Conservation (phyloP, 2,888 invertebrate species). For the Abrostola tripartita region DNA sequence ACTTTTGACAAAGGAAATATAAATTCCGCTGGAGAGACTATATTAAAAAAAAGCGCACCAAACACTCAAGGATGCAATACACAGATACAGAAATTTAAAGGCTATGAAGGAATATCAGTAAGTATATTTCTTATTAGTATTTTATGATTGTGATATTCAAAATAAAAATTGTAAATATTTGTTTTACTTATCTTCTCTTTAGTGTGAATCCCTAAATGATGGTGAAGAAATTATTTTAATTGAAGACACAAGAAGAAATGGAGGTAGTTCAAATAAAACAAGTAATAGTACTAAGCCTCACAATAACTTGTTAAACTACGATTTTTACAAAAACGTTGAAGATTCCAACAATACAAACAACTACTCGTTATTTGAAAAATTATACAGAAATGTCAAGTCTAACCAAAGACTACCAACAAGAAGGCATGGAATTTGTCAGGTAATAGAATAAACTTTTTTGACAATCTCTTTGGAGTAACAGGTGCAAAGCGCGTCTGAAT, state of each 20-base stretch:
- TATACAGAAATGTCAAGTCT: conserved; percentile 6
- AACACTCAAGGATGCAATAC: conserved; percentile 9
- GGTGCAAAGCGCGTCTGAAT: too few relatives aligned
- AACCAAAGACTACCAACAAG: conserved; percentile 12
- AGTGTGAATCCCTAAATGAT: conserved; percentile 12
- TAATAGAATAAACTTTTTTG: not conserved
- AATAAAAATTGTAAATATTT: not conserved
- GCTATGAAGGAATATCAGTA: not conserved
- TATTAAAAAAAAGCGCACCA: not conserved
- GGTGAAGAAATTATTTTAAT: not conserved
- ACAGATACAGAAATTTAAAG: not conserved
- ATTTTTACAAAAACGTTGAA: conserved; percentile 1
- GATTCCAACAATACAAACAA: not conserved
- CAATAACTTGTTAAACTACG: not conserved
- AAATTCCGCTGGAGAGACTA: conserved; percentile 27
- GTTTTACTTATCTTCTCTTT: not conserved
- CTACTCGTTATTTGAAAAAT: not conserved
- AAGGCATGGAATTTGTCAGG: conserved; percentile 41
- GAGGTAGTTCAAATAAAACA: conserved; percentile 1
- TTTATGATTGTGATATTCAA: not conserved
- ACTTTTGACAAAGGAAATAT: conserved; percentile 52
- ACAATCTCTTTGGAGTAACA: too few relatives aligned
- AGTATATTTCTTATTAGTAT: conserved; percentile 1
- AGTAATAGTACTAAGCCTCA: not conserved
- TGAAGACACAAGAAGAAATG: conserved; percentile 18